phyloP scores from a whole-genome alignment of 2,113 vertebrate species.

The Erpornis zantholeuca region DNA sequence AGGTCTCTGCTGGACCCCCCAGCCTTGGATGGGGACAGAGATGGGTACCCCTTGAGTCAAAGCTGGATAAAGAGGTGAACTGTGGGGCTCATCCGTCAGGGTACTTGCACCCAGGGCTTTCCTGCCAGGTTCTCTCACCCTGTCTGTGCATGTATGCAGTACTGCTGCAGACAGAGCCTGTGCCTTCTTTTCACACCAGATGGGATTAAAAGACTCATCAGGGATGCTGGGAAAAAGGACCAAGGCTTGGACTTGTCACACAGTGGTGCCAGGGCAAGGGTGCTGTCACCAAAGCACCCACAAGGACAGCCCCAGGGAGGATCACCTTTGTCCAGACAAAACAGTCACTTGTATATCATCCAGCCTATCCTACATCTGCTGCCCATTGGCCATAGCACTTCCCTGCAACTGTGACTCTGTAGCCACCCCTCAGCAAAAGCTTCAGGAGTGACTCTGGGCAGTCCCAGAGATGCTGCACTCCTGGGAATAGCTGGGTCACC shows the following conservation, averaged over 20 bases:
- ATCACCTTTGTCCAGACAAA: neutral
- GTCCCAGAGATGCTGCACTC: neutral
- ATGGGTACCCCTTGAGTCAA: neutral
- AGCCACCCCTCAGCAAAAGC: neutral
- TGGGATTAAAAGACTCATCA: neutral
- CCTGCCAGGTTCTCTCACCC: neutral
- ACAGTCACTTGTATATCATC: neutral
- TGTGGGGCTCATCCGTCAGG: neutral
- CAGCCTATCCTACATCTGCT: accelerated
- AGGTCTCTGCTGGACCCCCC: neutral
- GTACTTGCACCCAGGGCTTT: neutral
- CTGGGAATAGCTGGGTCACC: neutral
- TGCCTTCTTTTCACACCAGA: neutral
- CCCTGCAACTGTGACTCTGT: neutral
- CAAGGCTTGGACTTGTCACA: neutral
- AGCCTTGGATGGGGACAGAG: neutral
- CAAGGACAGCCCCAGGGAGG: neutral
- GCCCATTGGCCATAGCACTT: neutral
- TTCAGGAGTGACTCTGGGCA: neutral
- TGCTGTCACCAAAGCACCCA: neutral
- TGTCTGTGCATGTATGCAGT: neutral
- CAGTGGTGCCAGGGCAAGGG: neutral
- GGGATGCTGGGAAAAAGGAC: neutral
- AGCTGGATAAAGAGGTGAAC: neutral
- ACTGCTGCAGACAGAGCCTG: neutral